These are phyloP conservation scores for Ptychochromis oligacanthus DNA, from an alignment of 2,113 vertebrate genomes.

Conservation along the genomic window DNA sequence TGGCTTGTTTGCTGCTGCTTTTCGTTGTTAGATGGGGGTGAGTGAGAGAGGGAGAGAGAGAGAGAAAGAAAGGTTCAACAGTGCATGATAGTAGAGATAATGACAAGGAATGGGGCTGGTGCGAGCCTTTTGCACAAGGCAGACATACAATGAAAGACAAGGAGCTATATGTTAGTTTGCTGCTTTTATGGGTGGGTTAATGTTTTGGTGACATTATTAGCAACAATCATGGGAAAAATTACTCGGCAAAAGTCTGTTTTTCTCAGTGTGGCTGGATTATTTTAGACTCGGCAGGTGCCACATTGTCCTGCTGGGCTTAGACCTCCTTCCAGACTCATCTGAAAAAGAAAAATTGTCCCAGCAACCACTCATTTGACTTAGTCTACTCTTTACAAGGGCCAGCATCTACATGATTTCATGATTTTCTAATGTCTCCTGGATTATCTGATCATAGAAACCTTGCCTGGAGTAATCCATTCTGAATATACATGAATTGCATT, in stretches of 20 bases:
- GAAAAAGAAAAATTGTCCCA: conserved; percentile 23
- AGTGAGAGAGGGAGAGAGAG: too few relatives aligned
- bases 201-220: neutral
- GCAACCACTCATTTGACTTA: conserved; percentile 32
- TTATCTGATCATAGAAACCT: conserved; percentile 32
- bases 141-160: neutral
- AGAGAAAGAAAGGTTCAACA: neutral
- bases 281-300: conserved; percentile 27
- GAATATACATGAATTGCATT: conserved; percentile 19
- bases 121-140: neutral
- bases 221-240: neutral
- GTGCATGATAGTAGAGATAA: conserved; percentile 19
- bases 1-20: conserved; percentile 21
- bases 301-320: conserved; percentile 10
- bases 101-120: neutral
- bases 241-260: neutral
- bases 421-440: conserved; percentile 39
- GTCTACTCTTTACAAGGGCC: neutral
- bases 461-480: conserved; percentile 12
- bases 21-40: neutral
- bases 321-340: conserved; percentile 17
- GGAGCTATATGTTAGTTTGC: neutral
- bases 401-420: neutral
- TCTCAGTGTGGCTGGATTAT: conserved; percentile 4
- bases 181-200: neutral